Evolutionary conservation across 2,113 vertebrate genomes (phyloP).

Genomic region (Platycercus adscitus): DNA sequence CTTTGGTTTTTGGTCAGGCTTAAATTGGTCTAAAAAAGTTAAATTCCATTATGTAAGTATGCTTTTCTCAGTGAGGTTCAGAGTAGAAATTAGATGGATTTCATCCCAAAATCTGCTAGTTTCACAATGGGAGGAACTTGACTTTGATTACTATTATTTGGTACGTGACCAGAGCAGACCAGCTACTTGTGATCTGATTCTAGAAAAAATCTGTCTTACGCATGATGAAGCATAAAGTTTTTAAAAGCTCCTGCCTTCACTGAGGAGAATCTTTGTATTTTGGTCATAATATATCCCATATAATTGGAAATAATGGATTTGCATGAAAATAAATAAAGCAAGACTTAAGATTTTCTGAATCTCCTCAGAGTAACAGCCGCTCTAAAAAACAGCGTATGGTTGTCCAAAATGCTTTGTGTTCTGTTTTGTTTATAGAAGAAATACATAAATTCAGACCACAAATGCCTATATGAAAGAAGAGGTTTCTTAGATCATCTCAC

Average conservation of each 20-base stretch:
- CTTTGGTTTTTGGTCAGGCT: background rate
- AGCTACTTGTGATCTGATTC: background rate
- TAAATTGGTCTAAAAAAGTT: background rate
- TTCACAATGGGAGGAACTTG: background rate
- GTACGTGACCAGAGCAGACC: background rate
- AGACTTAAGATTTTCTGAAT: background rate
- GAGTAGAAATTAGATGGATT: background rate
- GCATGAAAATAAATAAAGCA: background rate
- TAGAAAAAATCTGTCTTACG: background rate
- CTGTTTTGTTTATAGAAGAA: background rate
- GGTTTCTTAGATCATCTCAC: background rate
- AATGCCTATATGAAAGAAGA: background rate
- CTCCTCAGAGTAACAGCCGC: background rate
- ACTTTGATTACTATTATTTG: background rate
- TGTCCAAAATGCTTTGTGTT: background rate
- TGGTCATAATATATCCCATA: background rate
- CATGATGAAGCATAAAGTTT: background rate
- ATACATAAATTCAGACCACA: background rate
- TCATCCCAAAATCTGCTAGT: background rate
- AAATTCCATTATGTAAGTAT: background rate
- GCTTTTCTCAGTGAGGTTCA: background rate
- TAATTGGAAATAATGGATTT: background rate
- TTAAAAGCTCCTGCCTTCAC: background rate
- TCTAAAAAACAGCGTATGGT: background rate
- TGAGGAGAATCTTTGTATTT: background rate